phyloP scores from a whole-genome alignment of 2,797 vertebrate genomes.

The Otolemur crassicaudatus region DNA sequence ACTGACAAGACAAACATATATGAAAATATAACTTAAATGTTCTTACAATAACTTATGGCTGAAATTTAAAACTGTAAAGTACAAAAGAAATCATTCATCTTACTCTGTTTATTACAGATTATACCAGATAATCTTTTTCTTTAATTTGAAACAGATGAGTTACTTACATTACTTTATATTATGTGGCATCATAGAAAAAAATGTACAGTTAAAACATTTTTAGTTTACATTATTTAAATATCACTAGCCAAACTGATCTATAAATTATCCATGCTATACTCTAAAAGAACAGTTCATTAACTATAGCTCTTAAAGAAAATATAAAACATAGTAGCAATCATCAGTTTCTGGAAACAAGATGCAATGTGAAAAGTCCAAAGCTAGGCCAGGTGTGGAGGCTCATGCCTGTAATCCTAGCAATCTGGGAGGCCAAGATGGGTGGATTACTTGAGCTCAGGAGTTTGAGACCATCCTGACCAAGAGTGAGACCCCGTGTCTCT shows the following conservation, averaged over 20 bases:
- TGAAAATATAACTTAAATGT: background rate
- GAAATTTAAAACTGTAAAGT: slow-evolving; percentile 17
- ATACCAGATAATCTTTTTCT: background rate
- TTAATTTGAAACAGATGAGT: slow-evolving; percentile 20
- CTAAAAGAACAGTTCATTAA: background rate
- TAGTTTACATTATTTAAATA: background rate
- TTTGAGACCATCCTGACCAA: no score
- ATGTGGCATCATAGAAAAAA: background rate
- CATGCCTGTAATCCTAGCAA: no score
- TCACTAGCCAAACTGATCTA: background rate
- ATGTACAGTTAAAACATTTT: background rate
- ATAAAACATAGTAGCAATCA: background rate
- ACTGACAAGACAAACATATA: background rate
- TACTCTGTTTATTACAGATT: background rate
- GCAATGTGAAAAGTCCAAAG: background rate
- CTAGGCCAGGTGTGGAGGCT: no score
- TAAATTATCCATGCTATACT: background rate
- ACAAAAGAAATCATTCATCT: slow-evolving; percentile 33
- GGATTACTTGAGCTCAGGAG: no score
- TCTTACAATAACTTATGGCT: background rate
- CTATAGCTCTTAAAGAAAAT: background rate
- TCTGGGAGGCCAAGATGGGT: no score
- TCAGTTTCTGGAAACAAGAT: background rate
- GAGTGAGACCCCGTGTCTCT: no score
- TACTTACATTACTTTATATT: background rate